Conservation (phyloP, 2,797 vertebrate species). For the Smutsia gigantea region DNA sequence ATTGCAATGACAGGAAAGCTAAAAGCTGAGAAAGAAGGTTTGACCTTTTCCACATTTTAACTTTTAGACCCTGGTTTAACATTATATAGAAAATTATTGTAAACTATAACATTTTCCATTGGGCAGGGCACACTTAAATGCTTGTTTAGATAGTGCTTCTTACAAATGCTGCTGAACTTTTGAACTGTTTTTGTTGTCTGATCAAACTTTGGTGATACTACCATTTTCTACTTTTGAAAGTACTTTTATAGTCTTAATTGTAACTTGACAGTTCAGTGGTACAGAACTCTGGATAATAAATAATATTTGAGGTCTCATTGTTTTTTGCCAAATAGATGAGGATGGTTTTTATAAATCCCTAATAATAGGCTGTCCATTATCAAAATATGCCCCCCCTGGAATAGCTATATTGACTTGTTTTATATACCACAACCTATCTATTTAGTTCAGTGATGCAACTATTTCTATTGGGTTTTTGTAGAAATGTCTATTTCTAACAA, state of each 20-base stretch:
- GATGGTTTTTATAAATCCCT: background rate
- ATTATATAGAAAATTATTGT: background rate
- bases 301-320: background rate
- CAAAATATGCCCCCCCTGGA: background rate
- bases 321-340: background rate
- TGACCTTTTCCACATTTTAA: conserved; percentile 48
- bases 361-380: background rate
- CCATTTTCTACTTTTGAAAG: conserved; percentile 40
- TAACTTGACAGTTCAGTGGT: conserved; percentile 36
- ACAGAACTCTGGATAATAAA: conserved; percentile 48
- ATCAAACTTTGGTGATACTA: background rate
- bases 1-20: background rate
- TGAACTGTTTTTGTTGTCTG: conserved; percentile 7
- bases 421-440: background rate
- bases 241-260: background rate
- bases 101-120: conserved; percentile 46
- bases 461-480: background rate
- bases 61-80: conserved; percentile 56
- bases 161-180: conserved; percentile 23
- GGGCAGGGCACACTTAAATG: background rate
- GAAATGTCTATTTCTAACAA: background rate
- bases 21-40: conserved; percentile 8
- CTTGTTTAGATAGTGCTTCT: background rate
- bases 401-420: background rate
- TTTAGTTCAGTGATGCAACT: background rate